phyloP scores from a whole-genome alignment of 2,797 vertebrate genomes.

The Astyanax mexicanus region DNA sequence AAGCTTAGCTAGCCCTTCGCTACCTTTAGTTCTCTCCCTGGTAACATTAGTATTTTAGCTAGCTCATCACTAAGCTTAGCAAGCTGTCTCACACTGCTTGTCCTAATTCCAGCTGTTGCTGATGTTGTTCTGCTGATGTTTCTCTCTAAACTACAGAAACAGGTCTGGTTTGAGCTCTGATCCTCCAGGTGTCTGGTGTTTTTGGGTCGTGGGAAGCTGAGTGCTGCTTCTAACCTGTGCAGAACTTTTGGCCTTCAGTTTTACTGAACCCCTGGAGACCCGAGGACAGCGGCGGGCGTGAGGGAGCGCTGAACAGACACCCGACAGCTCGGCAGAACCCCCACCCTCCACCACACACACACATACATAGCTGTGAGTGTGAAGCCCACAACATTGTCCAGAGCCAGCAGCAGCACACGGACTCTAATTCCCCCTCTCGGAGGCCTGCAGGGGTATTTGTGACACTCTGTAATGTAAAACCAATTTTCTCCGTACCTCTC shows the following conservation, averaged over 20 bases:
- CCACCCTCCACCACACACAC: too few species aligned
- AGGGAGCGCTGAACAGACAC: constrained; percentile 43
- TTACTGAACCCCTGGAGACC: constrained; percentile 57
- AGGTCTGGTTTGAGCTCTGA: constrained; percentile 22
- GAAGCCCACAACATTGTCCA: constrained; percentile 68
- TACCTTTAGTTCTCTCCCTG: too few species aligned
- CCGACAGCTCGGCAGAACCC: constrained; percentile 10
- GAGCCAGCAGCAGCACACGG: constrained; percentile 56
- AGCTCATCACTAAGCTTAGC: too few species aligned
- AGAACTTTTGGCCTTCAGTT: constrained; percentile 66
- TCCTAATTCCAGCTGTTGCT: too few species aligned
- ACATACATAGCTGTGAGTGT: constrained; percentile 27
- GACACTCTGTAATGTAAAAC: constrained; percentile 63
- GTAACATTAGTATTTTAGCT: too few species aligned
- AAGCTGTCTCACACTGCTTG: neutral
- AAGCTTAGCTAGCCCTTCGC: too few species aligned
- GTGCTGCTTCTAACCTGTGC: constrained; percentile 61
- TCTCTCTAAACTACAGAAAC: neutral
- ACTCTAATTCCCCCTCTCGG: constrained; percentile 28
- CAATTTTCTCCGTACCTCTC: constrained; percentile 48
- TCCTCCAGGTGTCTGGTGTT: constrained; percentile 22
- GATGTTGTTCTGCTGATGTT: neutral
- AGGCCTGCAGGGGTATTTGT: constrained; percentile 62
- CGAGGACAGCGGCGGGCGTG: constrained; percentile 37
- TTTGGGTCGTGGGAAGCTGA: constrained; percentile 32